Conservation (phyloP, 1,140 invertebrate genomes). For the Drosophila ogumai region DNA sequence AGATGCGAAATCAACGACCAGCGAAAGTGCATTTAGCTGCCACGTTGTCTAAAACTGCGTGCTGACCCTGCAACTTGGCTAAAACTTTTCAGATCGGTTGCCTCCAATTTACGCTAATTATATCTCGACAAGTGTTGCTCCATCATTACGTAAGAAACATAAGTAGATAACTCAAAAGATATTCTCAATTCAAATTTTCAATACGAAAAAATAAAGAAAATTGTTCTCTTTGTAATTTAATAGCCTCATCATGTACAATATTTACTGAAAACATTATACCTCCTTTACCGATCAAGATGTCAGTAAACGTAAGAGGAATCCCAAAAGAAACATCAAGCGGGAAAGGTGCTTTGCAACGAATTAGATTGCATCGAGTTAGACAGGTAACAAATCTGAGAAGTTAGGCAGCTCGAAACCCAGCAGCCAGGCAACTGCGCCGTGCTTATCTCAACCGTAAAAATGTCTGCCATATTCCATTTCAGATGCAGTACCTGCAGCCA, state of each 20-base stretch:
- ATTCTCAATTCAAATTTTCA: too few relatives aligned
- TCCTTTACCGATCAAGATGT: not conserved
- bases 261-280: not conserved
- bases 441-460: conserved; percentile 77
- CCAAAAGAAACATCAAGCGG: not conserved
- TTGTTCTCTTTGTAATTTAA: too few relatives aligned
- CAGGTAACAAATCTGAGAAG: conserved; percentile 64
- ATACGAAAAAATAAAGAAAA: too few relatives aligned
- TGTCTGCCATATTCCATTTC: conserved; percentile 81
- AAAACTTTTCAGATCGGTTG: conserved; percentile 76
- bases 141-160: not conserved
- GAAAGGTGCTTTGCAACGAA: not conserved
- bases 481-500: conserved; percentile 79
- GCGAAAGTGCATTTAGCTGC: conserved; percentile 52
- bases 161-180: not conserved
- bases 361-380: not conserved
- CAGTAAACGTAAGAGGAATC: not conserved
- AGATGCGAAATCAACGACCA: conserved; percentile 29
- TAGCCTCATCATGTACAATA: too few relatives aligned
- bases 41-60: conserved; percentile 51
- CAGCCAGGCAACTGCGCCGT: conserved; percentile 67
- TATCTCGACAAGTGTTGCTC: conserved; percentile 27
- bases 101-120: conserved; percentile 73
- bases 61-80: conserved; percentile 45
- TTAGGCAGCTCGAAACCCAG: conserved; percentile 53